These are phyloP conservation scores for Brachionus paranguensis DNA, from an alignment of 1,140 invertebrate genomes.

Conservation along the genomic window DNA sequence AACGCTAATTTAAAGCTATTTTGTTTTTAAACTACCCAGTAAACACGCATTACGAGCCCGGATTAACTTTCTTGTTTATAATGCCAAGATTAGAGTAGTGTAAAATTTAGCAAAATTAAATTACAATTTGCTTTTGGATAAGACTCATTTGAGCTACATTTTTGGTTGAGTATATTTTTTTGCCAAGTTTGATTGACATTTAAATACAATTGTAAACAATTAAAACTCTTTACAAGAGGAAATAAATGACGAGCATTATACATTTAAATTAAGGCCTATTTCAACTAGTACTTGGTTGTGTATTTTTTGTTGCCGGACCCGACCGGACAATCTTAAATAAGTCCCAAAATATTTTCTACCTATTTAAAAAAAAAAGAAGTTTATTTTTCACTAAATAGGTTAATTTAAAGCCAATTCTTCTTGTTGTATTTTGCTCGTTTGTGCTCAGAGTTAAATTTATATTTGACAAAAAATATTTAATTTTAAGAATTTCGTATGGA, in stretches of 20 bases:
- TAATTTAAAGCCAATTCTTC: background rate
- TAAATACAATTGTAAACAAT: background rate
- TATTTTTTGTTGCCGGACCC: background rate
- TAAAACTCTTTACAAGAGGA: background rate
- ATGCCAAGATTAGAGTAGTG: slow-evolving; percentile 1
- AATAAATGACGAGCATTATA: background rate
- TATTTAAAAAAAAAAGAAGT: background rate
- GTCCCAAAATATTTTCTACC: background rate
- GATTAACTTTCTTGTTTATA: slow-evolving; percentile 34
- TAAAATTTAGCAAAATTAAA: background rate
- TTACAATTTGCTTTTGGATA: slow-evolving; percentile 15
- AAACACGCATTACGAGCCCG: background rate
- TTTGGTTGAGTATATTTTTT: background rate
- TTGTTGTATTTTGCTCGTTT: background rate
- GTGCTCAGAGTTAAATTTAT: background rate
- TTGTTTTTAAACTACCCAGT: background rate
- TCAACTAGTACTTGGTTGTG: background rate
- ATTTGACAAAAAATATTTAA: background rate
- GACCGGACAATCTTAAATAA: background rate
- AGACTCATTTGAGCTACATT: background rate
- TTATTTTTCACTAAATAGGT: slow-evolving; percentile 10
- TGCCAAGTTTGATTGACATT: background rate
- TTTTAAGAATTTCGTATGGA: background rate
- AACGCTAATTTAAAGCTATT: slow-evolving; percentile 1
- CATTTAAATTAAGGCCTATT: background rate